phyloP scores from a whole-genome alignment of 2,113 vertebrate genomes.

The Anhinga rufa region DNA sequence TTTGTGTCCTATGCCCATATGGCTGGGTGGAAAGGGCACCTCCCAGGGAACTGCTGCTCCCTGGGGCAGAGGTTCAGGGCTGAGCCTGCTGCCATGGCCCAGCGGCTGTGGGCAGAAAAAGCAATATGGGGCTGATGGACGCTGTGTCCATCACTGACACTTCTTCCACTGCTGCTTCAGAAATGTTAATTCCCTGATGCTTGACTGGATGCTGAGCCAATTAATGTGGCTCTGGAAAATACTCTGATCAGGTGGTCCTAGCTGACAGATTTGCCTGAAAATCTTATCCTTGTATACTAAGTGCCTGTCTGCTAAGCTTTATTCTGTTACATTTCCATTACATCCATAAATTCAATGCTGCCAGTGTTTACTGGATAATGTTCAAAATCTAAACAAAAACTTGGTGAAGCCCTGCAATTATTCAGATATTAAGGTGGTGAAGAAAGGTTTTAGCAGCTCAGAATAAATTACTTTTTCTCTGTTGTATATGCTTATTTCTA shows the following conservation, averaged over 20 bases:
- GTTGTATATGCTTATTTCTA: background rate
- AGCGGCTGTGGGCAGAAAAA: background rate
- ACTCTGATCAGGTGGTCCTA: background rate
- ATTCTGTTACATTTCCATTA: background rate
- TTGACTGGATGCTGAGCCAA: background rate
- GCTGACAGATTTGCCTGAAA: background rate
- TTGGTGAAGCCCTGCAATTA: background rate
- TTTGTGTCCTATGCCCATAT: background rate
- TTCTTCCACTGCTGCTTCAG: background rate
- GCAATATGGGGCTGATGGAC: background rate
- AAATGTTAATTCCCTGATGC: background rate
- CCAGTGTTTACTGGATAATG: background rate
- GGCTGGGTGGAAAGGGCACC: background rate
- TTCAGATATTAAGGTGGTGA: background rate
- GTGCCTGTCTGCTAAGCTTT: background rate
- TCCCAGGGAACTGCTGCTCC: background rate
- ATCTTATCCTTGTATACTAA: background rate
- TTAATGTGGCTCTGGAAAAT: background rate
- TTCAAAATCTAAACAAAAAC: background rate
- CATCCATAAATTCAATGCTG: background rate
- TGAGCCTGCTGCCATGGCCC: background rate
- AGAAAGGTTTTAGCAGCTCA: background rate
- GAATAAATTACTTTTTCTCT: background rate
- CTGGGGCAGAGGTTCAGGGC: background rate
- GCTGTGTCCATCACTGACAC: rapidly evolving